These are phyloP conservation scores for Neodon shergylaensis DNA, from an alignment of 2,113 vertebrate species.

Conservation along the genomic window DNA sequence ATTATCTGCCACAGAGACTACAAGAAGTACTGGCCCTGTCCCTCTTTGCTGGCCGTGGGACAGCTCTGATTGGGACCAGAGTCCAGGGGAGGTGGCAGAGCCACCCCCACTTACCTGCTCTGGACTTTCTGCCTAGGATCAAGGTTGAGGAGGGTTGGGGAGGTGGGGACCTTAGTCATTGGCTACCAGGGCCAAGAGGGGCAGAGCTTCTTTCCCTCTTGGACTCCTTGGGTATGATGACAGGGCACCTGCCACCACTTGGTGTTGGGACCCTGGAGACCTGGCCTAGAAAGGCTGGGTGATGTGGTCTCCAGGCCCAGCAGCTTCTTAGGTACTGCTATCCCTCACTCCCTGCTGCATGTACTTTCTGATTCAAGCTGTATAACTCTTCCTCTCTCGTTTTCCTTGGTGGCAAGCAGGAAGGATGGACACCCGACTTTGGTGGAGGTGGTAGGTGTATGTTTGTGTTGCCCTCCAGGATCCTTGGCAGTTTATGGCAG, in stretches of 20 bases:
- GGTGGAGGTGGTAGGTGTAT: not conserved
- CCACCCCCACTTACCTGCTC: not conserved
- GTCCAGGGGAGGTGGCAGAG: constrained; percentile 49
- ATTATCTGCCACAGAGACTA: not conserved
- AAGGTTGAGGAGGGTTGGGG: constrained; percentile 66
- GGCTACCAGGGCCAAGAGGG: not conserved
- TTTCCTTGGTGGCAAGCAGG: not conserved
- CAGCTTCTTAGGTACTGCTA: too few relatives aligned
- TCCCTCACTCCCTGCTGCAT: fast-evolving
- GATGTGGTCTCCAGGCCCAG: not conserved
- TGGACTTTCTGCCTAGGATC: constrained; percentile 72
- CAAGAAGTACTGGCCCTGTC: not conserved
- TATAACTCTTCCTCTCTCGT: not conserved
- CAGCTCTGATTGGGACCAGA: constrained; percentile 60
- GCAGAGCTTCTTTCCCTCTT: not conserved
- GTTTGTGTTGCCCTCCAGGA: not conserved
- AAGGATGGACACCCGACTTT: not conserved
- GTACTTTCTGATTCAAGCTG: not conserved
- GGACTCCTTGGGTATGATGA: not conserved
- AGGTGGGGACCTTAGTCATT: not conserved
- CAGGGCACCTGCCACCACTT: not conserved
- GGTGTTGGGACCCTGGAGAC: not conserved
- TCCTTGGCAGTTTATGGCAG: fast-evolving
- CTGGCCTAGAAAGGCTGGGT: not conserved
- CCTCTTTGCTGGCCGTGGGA: not conserved